Evolutionary conservation across 92 coral and sea anemone genomes (phyloP), one percentile per base, ranked within the genome.

Genomic region (Umimayanthus chanpuru): DNA sequence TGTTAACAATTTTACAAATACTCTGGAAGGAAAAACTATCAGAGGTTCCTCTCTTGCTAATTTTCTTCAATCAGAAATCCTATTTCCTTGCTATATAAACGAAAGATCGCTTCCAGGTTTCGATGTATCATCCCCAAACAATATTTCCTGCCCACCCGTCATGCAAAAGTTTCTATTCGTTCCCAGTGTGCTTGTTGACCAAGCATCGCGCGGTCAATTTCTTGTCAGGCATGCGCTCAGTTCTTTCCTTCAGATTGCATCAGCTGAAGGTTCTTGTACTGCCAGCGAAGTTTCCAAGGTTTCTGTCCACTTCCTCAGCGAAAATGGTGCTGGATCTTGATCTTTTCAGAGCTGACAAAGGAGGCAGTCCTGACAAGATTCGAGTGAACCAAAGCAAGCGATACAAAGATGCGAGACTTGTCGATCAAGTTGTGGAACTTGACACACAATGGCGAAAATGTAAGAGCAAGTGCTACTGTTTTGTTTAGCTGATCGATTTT

Each of bases 361-460:
- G 99, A 21, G 99, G 99, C 32, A 92, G 91, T 91, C 98, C 99
- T 4, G 99, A 96, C 58, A 97, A 97, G 93, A 94, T 97, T 70
- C 98, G 99, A n/a, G 99, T 95, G 86, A 97, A 97, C 92, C 99
- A 97, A 87, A 94, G 99, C 92, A 97, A 97, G 81, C 98, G 99
- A 8, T 97, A 97, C 89, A 96, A 97, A 64, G 99, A 97, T 77
- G 96, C 94, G 23, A 94, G 96, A 15, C 86, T 97, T 53, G 99
- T 97, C 18, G 99, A 97, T 91, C 92, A 92, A 89, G 96, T 97
- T 81, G 95, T 97, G 25, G 98, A 93, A 77, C 93, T 95, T 1
- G 99, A 97, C 89, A 89, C 96, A 29, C 95, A 97, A 89, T 97
- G 99, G 99, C 91, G 99, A 82, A 97, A 97, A 90, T 85, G 99